Conservation (phyloP, 2,113 vertebrate species). For the Apaloderma vittatum region DNA sequence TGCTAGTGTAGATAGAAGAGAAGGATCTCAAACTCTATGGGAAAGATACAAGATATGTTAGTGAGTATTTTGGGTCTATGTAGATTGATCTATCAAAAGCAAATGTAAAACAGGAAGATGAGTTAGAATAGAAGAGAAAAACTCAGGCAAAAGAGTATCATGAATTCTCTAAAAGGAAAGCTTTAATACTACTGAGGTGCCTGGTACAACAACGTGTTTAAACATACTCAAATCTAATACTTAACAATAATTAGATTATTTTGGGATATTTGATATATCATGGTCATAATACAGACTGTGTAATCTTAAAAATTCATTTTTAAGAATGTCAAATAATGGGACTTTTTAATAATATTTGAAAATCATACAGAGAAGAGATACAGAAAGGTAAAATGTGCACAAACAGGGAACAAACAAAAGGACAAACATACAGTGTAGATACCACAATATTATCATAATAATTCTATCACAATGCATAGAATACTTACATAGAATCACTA, state of each 20-base stretch:
- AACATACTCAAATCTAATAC: neutral
- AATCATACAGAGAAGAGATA: neutral
- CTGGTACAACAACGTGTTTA: neutral
- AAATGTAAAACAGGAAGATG: neutral
- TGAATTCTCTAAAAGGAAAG: neutral
- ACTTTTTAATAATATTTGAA: neutral
- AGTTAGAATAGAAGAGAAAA: neutral
- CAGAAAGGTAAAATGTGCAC: neutral
- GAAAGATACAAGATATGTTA: neutral
- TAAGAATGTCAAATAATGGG: neutral
- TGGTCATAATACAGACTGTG: neutral
- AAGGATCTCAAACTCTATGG: neutral
- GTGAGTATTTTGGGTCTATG: neutral
- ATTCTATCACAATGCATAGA: constrained; percentile 2
- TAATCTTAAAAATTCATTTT: neutral
- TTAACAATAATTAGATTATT: neutral
- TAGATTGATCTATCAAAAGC: neutral
- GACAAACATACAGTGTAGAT: neutral
- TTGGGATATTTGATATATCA: neutral
- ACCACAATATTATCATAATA: constrained; percentile 31
- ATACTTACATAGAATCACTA: neutral
- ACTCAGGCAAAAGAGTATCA: neutral
- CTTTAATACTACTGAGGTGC: neutral
- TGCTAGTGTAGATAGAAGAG: neutral
- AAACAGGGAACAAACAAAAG: neutral